Evolutionary conservation across 2,888 invertebrate species (phyloP), one percentile per base, ranked within the genome.

Genomic region (Latrodectus hesperus): DNA sequence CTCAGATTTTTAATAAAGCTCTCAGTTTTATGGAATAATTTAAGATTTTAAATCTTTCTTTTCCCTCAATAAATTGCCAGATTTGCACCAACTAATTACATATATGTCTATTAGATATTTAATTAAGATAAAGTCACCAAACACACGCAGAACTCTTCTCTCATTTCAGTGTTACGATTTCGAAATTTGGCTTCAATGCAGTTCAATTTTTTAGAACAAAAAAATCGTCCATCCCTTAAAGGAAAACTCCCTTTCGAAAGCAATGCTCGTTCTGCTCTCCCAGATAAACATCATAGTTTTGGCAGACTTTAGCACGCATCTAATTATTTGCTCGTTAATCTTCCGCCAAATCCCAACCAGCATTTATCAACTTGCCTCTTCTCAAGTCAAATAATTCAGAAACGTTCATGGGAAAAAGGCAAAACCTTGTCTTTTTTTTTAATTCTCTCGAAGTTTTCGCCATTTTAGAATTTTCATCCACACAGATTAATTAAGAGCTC

Each of bases 311-410:
- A 14, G 70, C 71, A 80, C 80, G 68, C 60, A 53, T 86, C 85
- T 86, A 86, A 86, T 86, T 86, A 86, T 75, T 75, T 80, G 65
- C 71, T 71, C 85, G 65, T 86, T 86, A 80, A 86, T 86, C 85
- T 80, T 86, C 80, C 73, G 65, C 53, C 38, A 86, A 86, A 84
- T 80, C 80, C 77, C 76, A 16, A 70, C 38, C 17, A 52, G 38
- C 80, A 80, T 86, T 80, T 80, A 86, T 86, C 84, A 84, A 51
- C 67, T 60, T 53, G 22, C 67, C 73, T 71, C 76, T 86, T 74
- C 38, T 14, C 60, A 70, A 70, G 79, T 55, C 72, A 65, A 76
- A 67, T 83, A 17, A 22, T 60, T 16, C 70, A 52, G 80, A 60
- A 38, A 38, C 72, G 71, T 71, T 71, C 49, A 10, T 38, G 65